Evolutionary conservation across 2,888 invertebrate species (phyloP).

Genomic region (Branchellion lobata): DNA sequence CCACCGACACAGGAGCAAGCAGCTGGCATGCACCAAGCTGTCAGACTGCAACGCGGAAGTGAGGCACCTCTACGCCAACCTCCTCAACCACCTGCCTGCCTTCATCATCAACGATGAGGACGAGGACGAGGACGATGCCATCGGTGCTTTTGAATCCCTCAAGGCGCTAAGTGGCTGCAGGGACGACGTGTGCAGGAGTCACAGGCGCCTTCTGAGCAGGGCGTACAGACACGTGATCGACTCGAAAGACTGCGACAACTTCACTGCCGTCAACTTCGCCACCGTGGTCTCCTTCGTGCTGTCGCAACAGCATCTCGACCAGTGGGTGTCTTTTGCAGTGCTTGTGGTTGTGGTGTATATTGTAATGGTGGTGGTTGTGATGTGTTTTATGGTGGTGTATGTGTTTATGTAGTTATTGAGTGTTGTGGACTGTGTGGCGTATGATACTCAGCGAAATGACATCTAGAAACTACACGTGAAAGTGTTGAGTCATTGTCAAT

Average conservation of each 20-base stretch:
- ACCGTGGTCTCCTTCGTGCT: constrained; percentile 24
- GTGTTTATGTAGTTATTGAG: too few relatives aligned
- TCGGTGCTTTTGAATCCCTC: neutral
- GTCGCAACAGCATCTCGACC: neutral
- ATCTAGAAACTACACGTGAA: too few relatives aligned
- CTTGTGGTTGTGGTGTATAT: neutral
- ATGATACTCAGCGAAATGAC: too few relatives aligned
- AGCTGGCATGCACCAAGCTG: neutral
- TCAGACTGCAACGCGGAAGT: neutral
- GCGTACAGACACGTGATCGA: constrained; percentile 14
- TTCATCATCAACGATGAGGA: neutral
- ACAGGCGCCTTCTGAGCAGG: neutral
- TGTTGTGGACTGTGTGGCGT: too few relatives aligned
- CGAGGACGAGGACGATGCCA: neutral
- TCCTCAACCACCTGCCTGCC: neutral
- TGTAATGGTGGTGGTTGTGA: too few relatives aligned
- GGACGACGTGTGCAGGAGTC: neutral
- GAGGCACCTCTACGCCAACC: neutral
- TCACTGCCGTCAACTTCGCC: constrained; percentile 28
- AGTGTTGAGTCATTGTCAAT: neutral
- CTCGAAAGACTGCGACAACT: neutral
- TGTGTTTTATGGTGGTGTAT: neutral
- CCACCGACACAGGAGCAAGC: neutral
- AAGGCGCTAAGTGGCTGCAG: neutral
- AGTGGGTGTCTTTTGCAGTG: too few relatives aligned